Percentiles rank a stretch among this genome's conserved stretches.
These are phyloP conservation scores for Malurus splendens DNA, from an alignment of 2,797 vertebrate genomes.

Conservation along the genomic window DNA sequence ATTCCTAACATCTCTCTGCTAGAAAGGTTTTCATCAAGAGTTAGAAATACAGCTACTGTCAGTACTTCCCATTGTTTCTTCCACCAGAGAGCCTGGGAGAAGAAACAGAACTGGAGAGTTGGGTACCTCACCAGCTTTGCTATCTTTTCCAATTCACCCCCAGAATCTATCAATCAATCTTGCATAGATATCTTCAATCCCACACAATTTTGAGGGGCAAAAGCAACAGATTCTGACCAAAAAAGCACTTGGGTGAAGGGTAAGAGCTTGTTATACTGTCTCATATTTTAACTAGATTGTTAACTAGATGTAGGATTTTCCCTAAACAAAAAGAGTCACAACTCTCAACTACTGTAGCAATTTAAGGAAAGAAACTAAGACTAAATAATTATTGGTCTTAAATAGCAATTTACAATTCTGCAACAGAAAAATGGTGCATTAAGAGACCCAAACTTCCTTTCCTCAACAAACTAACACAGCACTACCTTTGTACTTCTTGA, in stretches of 20 bases:
- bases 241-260: neutral
- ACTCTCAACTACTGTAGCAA: neutral
- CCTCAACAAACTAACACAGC: neutral
- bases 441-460: neutral
- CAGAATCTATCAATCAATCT: neutral
- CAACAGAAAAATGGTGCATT: neutral
- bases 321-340: neutral
- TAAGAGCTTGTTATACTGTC: neutral
- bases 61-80: neutral
- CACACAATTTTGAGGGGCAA: neutral
- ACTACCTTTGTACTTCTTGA: neutral
- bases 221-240: neutral
- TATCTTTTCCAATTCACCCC: neutral
- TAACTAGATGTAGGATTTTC: neutral
- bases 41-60: neutral
- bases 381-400: neutral
- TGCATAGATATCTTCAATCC: neutral
- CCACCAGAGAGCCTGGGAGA: neutral
- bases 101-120: neutral
- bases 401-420: neutral
- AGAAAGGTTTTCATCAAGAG: neutral
- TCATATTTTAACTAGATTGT: neutral
- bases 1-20: neutral
- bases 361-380: neutral
- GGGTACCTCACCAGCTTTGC: neutral